Conservation (phyloP, 2,113 vertebrate species). For the Lasiurus cinereus region DNA sequence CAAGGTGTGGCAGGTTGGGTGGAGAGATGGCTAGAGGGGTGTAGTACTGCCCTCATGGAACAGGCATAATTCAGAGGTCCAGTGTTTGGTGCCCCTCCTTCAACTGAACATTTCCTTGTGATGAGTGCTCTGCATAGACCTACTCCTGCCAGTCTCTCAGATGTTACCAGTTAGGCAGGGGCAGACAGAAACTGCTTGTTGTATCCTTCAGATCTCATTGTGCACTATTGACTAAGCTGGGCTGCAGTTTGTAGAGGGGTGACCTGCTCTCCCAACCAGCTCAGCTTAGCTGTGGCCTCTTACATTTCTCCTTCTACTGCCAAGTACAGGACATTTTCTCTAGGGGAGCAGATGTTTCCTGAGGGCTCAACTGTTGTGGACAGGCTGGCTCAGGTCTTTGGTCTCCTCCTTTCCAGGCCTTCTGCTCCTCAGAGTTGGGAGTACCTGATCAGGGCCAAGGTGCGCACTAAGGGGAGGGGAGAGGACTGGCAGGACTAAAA, state of each 20-base stretch:
- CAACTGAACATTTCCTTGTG: too few species aligned
- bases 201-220: background rate
- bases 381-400: fast-evolving
- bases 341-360: background rate
- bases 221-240: too few species aligned
- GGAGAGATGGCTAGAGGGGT: background rate
- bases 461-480: background rate
- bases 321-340: fast-evolving
- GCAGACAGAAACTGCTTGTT: too few species aligned
- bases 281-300: background rate
- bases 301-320: too few species aligned
- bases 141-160: background rate
- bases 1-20: fast-evolving
- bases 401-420: background rate
- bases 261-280: background rate
- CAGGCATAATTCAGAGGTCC: background rate
- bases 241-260: background rate
- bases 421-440: background rate
- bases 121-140: background rate
- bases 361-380: fast-evolving
- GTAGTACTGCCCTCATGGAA: background rate
- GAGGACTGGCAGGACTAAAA: background rate
- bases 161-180: too few species aligned
- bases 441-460: background rate
- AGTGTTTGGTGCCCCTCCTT: background rate